Evolutionary conservation across 2,888 invertebrate species (phyloP).

Genomic region (Epirrhoe alternata): DNA sequence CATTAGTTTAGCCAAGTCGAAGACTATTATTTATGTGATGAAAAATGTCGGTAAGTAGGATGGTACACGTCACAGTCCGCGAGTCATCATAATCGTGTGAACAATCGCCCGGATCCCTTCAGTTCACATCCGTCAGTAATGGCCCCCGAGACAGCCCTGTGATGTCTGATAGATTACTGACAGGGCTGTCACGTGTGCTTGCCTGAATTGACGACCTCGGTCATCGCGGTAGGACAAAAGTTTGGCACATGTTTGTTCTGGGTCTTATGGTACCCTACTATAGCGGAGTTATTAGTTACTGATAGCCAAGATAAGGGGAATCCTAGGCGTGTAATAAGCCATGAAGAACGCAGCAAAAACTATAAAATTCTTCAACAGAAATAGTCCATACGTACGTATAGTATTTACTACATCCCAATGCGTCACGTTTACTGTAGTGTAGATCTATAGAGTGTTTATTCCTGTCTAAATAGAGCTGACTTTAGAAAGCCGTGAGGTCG

Average conservation of each 20-base stretch:
- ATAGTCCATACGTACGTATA: too few relatives aligned
- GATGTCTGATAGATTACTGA: constrained; percentile 42
- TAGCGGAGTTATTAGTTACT: too few relatives aligned
- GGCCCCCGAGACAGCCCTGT: constrained; percentile 55
- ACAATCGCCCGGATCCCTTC: constrained; percentile 55
- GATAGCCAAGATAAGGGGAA: too few relatives aligned
- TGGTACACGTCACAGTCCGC: constrained; percentile 31
- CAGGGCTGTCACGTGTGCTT: constrained; percentile 48
- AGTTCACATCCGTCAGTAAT: constrained; percentile 71
- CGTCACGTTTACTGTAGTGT: too few relatives aligned
- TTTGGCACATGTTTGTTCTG: too few relatives aligned
- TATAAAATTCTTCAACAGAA: too few relatives aligned
- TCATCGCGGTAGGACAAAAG: not conserved
- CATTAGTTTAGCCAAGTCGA: not conserved
- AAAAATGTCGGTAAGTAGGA: not conserved
- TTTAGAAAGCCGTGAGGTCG: not conserved
- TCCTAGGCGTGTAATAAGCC: too few relatives aligned
- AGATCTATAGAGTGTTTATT: not conserved
- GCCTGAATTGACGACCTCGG: not conserved
- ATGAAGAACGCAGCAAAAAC: too few relatives aligned
- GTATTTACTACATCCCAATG: not conserved
- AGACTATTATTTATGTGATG: not conserved
- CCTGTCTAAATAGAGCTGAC: not conserved
- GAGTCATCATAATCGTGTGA: constrained; percentile 62
- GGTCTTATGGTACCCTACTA: not conserved